phyloP scores from a whole-genome alignment of 2,888 invertebrate genomes.

The Lepidochrysops patricia region DNA sequence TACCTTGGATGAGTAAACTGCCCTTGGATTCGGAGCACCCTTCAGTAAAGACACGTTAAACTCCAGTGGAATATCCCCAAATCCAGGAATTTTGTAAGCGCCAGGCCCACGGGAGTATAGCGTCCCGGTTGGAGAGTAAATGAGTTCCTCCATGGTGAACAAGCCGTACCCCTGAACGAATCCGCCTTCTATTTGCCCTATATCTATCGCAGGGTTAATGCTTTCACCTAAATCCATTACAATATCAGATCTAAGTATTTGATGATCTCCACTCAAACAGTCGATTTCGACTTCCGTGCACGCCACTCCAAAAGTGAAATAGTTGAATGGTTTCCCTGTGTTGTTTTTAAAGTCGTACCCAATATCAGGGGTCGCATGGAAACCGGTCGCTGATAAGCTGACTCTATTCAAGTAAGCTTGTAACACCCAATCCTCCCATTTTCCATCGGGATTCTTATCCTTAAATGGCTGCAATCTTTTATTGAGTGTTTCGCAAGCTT shows the following conservation, averaged over 20 bases:
- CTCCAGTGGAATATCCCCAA: conserved; percentile 91
- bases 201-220: conserved; percentile 96
- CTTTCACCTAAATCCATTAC: conserved; percentile 98
- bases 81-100: conserved; percentile 94
- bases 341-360: conserved; percentile 82
- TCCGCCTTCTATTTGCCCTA: conserved; percentile 96
- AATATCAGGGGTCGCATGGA: conserved; percentile 83
- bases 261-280: conserved; percentile 94
- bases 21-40: conserved; percentile 91
- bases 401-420: conserved; percentile 85
- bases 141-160: conserved; percentile 91
- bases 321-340: conserved; percentile 83
- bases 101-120: conserved; percentile 92
- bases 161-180: conserved; percentile 96
- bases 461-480: conserved; percentile 84
- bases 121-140: conserved; percentile 88
- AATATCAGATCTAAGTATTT: conserved; percentile 90
- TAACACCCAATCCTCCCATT: conserved; percentile 89
- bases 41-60: conserved; percentile 95
- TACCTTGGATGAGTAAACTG: conserved; percentile 97
- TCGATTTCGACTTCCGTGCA: conserved; percentile 94
- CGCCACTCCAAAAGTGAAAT: conserved; percentile 90
- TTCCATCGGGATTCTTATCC: conserved; percentile 81
- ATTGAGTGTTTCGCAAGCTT: conserved; percentile 85
- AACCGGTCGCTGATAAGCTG: conserved; percentile 88